A percentile compares a stretch with the other conserved stretches of the same genome.
phyloP scores from a whole-genome alignment of 2,113 vertebrate species.

The Ptilonorhynchus violaceus region DNA sequence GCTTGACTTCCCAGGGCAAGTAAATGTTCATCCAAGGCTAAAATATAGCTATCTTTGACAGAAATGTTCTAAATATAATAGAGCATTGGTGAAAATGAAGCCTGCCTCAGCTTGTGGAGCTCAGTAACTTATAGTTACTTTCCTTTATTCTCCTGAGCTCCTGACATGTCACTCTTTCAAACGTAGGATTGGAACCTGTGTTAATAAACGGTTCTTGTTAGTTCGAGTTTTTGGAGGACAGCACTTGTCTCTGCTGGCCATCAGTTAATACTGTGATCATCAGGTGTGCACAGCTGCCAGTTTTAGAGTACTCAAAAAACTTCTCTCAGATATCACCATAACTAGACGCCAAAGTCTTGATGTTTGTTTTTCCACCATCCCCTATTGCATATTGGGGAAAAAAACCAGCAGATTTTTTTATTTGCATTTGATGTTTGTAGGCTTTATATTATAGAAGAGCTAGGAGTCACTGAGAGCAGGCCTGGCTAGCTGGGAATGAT shows the following conservation, averaged over 20 bases:
- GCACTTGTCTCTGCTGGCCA: not conserved
- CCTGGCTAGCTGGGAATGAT: not conserved
- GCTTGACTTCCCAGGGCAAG: not conserved
- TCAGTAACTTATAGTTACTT: not conserved
- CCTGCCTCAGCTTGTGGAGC: not conserved
- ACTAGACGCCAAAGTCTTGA: not conserved
- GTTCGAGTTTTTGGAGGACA: not conserved
- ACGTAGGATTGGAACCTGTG: not conserved
- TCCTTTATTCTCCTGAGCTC: not conserved
- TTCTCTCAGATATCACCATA: not conserved
- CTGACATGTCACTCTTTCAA: not conserved
- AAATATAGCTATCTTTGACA: not conserved
- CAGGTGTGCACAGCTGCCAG: not conserved
- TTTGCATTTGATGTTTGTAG: not conserved
- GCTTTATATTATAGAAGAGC: not conserved
- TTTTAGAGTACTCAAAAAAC: not conserved
- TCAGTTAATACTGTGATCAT: not conserved
- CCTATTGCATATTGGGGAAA: not conserved
- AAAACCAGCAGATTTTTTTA: not conserved
- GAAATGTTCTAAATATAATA: not conserved
- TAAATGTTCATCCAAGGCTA: not conserved
- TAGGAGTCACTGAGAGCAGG: not conserved
- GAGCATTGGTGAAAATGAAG: not conserved
- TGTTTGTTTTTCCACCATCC: not conserved
- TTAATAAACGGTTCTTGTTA: not conserved